These are phyloP conservation scores for Drosophila ficusphila DNA, from an alignment of 1,140 invertebrate genomes.

Conservation along the genomic window DNA sequence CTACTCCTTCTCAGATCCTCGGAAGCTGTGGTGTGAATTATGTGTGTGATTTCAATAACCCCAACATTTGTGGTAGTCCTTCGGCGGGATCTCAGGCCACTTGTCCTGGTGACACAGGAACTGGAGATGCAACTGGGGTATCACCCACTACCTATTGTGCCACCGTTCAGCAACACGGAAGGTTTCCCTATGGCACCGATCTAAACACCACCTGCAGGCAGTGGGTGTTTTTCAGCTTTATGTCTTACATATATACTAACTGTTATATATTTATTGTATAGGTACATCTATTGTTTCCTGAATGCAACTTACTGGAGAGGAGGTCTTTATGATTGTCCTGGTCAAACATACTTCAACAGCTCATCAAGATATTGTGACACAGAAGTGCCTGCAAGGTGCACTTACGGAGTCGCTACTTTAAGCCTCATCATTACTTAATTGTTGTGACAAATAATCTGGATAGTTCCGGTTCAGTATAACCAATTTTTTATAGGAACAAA, in stretches of 20 bases:
- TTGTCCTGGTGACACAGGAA: conserved; percentile 9
- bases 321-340: conserved; percentile 44
- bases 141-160: conserved; percentile 31
- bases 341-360: conserved; percentile 48
- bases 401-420: conserved; percentile 5
- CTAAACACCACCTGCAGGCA: conserved; percentile 41
- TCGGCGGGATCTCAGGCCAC: conserved; percentile 9
- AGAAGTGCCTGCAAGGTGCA: conserved; percentile 38
- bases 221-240: conserved; percentile 6
- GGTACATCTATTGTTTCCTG: conserved; percentile 35
- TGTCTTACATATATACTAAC: accelerated
- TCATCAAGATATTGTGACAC: conserved; percentile 8
- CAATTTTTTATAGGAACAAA: too few species aligned
- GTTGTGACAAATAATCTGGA: background rate
- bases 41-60: conserved; percentile 37
- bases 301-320: conserved; percentile 10
- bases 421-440: background rate
- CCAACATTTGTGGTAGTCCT: conserved; percentile 37
- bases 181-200: conserved; percentile 38
- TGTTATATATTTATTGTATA: background rate
- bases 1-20: background rate
- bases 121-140: conserved; percentile 2
- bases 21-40: conserved; percentile 11
- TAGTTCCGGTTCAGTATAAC: background rate
- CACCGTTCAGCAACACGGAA: conserved; percentile 10